These are phyloP conservation scores for Nematopogon swammerdamellus DNA, from an alignment of 2,888 invertebrate species.

Conservation along the genomic window DNA sequence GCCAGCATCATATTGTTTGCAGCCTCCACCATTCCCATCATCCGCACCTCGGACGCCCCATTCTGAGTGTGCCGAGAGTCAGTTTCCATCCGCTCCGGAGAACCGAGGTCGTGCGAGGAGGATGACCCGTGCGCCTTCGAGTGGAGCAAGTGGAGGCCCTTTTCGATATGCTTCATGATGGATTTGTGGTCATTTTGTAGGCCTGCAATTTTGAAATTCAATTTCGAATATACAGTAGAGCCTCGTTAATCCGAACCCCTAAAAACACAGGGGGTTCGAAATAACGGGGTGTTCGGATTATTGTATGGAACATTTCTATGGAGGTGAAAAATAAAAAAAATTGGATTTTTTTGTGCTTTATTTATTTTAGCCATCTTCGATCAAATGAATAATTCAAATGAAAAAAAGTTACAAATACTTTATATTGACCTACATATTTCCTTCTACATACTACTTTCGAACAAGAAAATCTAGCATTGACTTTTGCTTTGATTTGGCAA, in stretches of 20 bases:
- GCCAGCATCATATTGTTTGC: constrained; percentile 12
- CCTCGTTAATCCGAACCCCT: no score
- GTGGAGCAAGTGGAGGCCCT: constrained; percentile 65
- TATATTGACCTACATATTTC: no score
- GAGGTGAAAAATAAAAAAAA: no score
- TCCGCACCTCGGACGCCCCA: neutral
- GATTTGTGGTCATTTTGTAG: constrained; percentile 86
- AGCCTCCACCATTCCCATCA: constrained; percentile 9
- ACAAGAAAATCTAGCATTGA: no score
- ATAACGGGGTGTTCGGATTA: no score
- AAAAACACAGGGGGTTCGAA: no score
- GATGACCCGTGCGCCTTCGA: constrained; percentile 24
- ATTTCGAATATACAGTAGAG: neutral
- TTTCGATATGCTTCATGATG: constrained; percentile 81
- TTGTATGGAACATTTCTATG: neutral
- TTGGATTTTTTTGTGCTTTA: no score
- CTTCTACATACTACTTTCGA: no score
- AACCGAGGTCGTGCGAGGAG: constrained; percentile 13
- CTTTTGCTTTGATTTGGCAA: no score
- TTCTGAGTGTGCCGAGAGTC: neutral
- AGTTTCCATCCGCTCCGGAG: constrained; percentile 23
- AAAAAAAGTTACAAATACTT: no score
- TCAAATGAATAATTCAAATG: no score
- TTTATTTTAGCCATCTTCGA: no score
- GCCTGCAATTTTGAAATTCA: constrained; percentile 49